A percentile compares a stretch with the other conserved stretches of the same genome.
Evolutionary conservation across 2,797 vertebrate species (phyloP).

Genomic region (Pitangus sulphuratus): DNA sequence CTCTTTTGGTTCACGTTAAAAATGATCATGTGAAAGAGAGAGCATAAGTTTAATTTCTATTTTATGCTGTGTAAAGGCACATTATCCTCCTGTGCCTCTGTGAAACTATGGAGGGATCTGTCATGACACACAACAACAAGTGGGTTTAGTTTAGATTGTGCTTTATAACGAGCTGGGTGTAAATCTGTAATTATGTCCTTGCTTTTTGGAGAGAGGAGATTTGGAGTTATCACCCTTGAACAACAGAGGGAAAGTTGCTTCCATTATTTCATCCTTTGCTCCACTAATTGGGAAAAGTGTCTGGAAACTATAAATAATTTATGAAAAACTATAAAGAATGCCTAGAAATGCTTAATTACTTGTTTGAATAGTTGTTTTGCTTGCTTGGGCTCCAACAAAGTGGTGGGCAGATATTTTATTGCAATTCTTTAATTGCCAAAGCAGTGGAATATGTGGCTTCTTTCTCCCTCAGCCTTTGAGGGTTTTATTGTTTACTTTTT

Average conservation of each 20-base stretch:
- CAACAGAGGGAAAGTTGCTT: not conserved
- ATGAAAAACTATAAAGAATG: not conserved
- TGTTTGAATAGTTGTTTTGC: not conserved
- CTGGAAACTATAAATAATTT: not conserved
- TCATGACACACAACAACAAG: not conserved
- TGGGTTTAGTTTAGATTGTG: not conserved
- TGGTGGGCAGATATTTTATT: not conserved
- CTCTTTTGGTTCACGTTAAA: not conserved
- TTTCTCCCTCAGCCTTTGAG: not conserved
- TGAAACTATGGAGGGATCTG: not conserved
- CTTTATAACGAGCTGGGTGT: not conserved
- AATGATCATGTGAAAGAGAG: not conserved
- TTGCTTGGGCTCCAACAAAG: not conserved
- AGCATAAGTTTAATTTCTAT: not conserved
- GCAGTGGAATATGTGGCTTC: not conserved
- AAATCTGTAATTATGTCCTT: not conserved
- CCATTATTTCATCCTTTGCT: not conserved
- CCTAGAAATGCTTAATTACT: slow-evolving; percentile 10
- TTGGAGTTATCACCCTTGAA: not conserved
- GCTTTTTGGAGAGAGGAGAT: not conserved
- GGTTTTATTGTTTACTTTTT: not conserved
- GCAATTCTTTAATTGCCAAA: not conserved
- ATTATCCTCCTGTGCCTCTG: not conserved
- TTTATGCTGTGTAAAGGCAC: not conserved
- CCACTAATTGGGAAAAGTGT: not conserved